Evolutionary conservation across 2,113 vertebrate species (phyloP), one percentile per base, ranked within the genome.

Genomic region (Paralichthys olivaceus): DNA sequence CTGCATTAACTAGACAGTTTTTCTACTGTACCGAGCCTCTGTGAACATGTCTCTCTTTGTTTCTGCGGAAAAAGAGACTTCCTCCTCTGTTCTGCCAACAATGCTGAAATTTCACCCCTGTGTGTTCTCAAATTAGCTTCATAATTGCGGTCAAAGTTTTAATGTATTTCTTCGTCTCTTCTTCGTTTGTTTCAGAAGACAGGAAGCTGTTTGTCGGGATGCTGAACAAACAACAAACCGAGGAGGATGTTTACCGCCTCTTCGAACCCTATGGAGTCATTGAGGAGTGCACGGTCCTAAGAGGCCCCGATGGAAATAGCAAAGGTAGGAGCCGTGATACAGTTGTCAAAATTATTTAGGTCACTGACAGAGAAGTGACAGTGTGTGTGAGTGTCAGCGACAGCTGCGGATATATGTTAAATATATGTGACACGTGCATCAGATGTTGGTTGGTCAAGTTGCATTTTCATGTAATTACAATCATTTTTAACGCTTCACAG

Each of bases 141-240:
- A 14, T 82, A 72, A 78, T 77, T 61, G 62, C 77, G 76, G 74
- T 85, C 77, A 72, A 79, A 72, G 73, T 40, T 87, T 45, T 75
- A 75, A 81, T 84, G 87, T 90, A 89, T 89, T 80, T 77, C 65
- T 80, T 84, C 79, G 68, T 81, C 64, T 86, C 66, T 61, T 49
- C 45, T 49, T 90, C 84, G 76, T 93, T 90, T 91, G 90, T 93
- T 95, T 84, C 89, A 95, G 94, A 95, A 94, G 94, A 95, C 94
- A 95, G 94, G 94, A 95, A 99, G 94, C 94, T 99, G 93, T 99
- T 99, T 89, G 98, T 99, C 79, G 98, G 98, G 84, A 99, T 99
- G 98, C 94, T 99, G 91, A 99, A 97, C 93, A 99, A 99, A 93
- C 97, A 99, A 91, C 97, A 99, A 92, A 98, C 97, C 0, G 98